phyloP scores from a whole-genome alignment of 2,113 vertebrate species.

The Aegypius monachus region DNA sequence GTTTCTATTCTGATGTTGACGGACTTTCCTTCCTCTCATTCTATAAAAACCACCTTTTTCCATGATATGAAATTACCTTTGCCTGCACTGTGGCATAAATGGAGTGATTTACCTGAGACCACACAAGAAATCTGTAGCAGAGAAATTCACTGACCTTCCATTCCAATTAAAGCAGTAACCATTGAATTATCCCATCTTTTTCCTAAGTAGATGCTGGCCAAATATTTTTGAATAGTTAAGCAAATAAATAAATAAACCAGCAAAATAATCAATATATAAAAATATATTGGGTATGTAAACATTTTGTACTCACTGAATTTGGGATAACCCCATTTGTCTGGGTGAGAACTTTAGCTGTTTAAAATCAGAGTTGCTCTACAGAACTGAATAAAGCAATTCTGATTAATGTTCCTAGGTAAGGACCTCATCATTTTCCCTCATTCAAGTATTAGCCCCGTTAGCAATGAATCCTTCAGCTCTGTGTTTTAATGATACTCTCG shows the following conservation, averaged over 20 bases:
- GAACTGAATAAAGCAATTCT: not conserved
- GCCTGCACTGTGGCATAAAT: not conserved
- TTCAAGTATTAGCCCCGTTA: not conserved
- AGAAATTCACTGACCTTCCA: not conserved
- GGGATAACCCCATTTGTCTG: not conserved
- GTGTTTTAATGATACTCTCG: not conserved
- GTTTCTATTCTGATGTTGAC: not conserved
- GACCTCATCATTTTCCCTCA: not conserved
- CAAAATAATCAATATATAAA: not conserved
- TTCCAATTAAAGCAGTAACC: not conserved
- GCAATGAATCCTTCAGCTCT: not conserved
- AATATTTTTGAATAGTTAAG: not conserved
- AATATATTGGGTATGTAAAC: not conserved
- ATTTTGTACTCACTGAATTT: not conserved
- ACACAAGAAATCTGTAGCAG: not conserved
- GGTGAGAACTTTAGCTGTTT: not conserved
- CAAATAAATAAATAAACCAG: not conserved
- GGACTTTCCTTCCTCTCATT: not conserved
- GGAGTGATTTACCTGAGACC: not conserved
- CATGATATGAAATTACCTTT: not conserved
- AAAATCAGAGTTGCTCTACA: not conserved
- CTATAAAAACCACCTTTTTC: not conserved
- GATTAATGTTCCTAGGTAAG: not conserved
- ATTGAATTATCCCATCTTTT: not conserved
- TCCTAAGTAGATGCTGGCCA: not conserved